A percentile compares a stretch with the other conserved stretches of the same genome.
Conservation (phyloP, 2,888 invertebrate genomes). For the Schizaphis graminum region DNA sequence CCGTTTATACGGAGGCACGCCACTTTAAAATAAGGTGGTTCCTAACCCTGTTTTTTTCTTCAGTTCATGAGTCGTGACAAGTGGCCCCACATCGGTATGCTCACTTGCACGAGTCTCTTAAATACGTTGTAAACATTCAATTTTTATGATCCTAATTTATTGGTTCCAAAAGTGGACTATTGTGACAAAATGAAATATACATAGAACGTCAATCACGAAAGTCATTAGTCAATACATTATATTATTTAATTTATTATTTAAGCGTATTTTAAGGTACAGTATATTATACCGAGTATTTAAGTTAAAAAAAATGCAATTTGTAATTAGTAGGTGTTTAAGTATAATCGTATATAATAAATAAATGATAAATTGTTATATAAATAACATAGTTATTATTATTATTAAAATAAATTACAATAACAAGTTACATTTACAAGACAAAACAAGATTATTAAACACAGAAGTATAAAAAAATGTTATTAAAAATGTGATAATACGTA, state of each 20-base stretch:
- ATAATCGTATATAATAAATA: neutral
- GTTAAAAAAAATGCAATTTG: neutral
- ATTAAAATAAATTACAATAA: neutral
- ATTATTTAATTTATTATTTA: neutral
- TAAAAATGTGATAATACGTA: neutral
- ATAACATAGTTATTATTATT: neutral
- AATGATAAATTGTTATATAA: neutral
- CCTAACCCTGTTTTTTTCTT: slow-evolving; percentile 23
- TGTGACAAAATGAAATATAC: neutral
- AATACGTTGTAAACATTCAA: neutral
- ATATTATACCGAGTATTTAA: neutral
- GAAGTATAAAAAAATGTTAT: neutral
- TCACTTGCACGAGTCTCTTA: neutral
- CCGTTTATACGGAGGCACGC: slow-evolving; percentile 50
- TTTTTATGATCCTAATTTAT: neutral
- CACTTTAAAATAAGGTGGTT: slow-evolving; percentile 22
- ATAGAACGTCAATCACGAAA: neutral
- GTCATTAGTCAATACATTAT: slow-evolving; percentile 8
- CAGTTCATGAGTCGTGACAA: neutral
- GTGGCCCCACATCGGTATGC: neutral
- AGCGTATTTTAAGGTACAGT: neutral
- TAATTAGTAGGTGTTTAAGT: neutral
- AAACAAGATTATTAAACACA: neutral
- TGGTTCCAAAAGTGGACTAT: neutral
- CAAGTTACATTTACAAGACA: neutral